Base-by-base conservation (phyloP, 2,113 vertebrate genomes). In the Formicarius rufipectus region DNA sequence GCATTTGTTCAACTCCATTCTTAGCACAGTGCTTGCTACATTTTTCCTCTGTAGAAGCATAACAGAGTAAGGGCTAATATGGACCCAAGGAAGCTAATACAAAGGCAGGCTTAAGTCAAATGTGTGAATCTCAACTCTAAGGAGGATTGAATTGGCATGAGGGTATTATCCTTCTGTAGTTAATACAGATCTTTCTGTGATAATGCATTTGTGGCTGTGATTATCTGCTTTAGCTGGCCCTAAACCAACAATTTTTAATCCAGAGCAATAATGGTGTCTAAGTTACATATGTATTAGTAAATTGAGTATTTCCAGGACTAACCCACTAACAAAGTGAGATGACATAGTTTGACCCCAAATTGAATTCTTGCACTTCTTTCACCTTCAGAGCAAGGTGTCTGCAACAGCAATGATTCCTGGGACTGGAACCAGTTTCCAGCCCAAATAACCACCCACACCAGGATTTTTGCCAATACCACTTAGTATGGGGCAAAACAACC, bases 1-100 rank as follows among this genome's bases (percentile, higher is more conserved):
- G 44, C 84, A 95, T 97, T 95, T 95, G 83, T 93, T 95, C 91
- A 44, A 44, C 71, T 95, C 39, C 60, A 30, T 37, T 56, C 56
- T 87, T 87, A 95, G 47, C 35, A 81, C 42, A 81, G 7, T 89
- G 93, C 95, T 91, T 90, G 35, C 50, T 77, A 67, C 37, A n/a
- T 53, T 78, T 87, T 86, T 89, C 35, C 47, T 92, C 60, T 78
- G 84, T 64, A 42, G 56, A 50, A 60, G 40, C 7, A 52, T 63
- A 93, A 68, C 52, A 91, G 24, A 28, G 19, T 66, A 71, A 89
- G 59, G 67, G 39, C 84, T 94, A 90, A 74, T 80, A 74, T 9
- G n/a, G 83, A 68, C n/a, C 4, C 39, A 94, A 80, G 71, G 64
- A 71, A 92, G 56, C 6, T 84, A 89, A 90, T n/a, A 90, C 76